Evolutionary conservation across 2,888 invertebrate genomes (phyloP).

Genomic region (Apamea epomidion): DNA sequence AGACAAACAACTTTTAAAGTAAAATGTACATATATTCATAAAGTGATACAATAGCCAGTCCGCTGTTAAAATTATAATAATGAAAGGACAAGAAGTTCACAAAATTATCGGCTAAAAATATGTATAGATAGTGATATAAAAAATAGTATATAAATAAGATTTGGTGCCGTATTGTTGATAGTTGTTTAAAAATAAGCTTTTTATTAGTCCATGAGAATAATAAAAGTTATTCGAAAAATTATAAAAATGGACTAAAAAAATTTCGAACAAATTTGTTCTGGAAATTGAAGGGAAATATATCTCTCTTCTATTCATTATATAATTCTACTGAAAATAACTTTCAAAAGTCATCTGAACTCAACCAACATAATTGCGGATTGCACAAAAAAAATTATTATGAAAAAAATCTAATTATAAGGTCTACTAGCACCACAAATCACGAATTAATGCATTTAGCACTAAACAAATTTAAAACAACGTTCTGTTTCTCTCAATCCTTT

Average conservation of each 20-base stretch:
- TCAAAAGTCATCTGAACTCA: neutral
- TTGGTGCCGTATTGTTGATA: constrained; percentile 66
- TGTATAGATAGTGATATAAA: constrained; percentile 20
- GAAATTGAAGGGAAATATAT: neutral
- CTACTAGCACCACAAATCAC: neutral
- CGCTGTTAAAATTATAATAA: constrained; percentile 4
- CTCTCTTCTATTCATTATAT: neutral
- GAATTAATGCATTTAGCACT: neutral
- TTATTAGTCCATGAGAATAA: constrained; percentile 33
- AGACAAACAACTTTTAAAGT: constrained; percentile 12
- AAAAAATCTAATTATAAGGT: no score
- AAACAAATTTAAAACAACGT: neutral
- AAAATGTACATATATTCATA: neutral
- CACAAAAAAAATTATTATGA: neutral
- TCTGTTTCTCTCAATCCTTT: neutral
- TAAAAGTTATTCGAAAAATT: neutral
- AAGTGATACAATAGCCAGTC: constrained; percentile 3
- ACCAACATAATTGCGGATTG: neutral
- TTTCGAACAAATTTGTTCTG: neutral
- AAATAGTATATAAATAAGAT: constrained; percentile 36
- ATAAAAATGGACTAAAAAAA: neutral
- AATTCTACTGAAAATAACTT: constrained; percentile 4
- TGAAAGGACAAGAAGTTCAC: neutral
- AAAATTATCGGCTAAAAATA: neutral
- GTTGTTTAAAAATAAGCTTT: constrained; percentile 54